Percentiles rank a stretch among this genome's conserved stretches.
These are phyloP conservation scores for Arnoldichthys spilopterus DNA, from an alignment of 2,797 vertebrate genomes.

Conservation along the genomic window DNA sequence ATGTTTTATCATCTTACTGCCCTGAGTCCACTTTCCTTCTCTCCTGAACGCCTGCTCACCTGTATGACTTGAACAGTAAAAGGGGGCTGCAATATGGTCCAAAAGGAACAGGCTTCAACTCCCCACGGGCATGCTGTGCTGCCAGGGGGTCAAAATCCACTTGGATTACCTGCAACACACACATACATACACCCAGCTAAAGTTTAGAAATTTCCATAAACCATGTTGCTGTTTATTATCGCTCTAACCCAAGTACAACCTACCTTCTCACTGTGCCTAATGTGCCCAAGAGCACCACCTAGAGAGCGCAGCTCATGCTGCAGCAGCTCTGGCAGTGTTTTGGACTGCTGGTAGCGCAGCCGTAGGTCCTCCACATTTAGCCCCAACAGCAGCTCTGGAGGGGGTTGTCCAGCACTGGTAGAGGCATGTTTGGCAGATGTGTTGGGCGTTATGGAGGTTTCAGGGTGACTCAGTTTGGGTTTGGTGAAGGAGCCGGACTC, in stretches of 20 bases:
- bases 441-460: slow-evolving; percentile 53
- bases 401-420: slow-evolving; percentile 68
- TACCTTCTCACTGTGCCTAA: slow-evolving; percentile 77
- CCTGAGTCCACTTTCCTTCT: no score
- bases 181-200: background rate
- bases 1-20: no score
- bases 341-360: slow-evolving; percentile 78
- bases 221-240: no score
- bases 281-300: slow-evolving; percentile 59
- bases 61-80: slow-evolving; percentile 93
- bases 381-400: slow-evolving; percentile 85
- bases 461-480: slow-evolving; percentile 88
- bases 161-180: slow-evolving; percentile 76
- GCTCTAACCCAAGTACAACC: no score
- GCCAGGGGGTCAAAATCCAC: slow-evolving; percentile 80
- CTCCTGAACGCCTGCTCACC: slow-evolving; percentile 72
- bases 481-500: slow-evolving; percentile 91
- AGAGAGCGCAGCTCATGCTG: slow-evolving; percentile 69
- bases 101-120: slow-evolving; percentile 83
- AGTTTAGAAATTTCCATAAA: no score
- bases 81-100: slow-evolving; percentile 91
- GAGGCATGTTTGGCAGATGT: slow-evolving; percentile 49
- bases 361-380: slow-evolving; percentile 87
- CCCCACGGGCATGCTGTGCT: slow-evolving; percentile 71
- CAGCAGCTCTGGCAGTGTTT: slow-evolving; percentile 82